phyloP scores from a whole-genome alignment of 2,888 invertebrate genomes.

The Melieria picta region DNA sequence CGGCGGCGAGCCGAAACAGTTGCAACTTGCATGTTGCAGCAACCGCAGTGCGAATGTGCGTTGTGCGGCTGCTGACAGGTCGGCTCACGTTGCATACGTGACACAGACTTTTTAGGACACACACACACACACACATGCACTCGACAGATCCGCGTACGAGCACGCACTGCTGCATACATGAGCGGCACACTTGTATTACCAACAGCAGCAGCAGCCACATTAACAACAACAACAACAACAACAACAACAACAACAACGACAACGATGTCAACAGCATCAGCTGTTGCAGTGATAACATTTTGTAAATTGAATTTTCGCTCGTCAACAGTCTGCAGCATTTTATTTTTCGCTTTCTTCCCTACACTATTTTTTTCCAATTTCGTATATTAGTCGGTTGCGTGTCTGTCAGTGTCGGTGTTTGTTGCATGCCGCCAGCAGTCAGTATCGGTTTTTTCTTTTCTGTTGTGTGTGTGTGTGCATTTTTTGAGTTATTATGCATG shows the following conservation, averaged over 20 bases:
- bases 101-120: too few relatives aligned
- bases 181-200: too few relatives aligned
- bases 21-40: too few relatives aligned
- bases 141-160: neutral
- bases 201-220: too few relatives aligned
- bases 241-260: too few relatives aligned
- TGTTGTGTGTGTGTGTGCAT: neutral
- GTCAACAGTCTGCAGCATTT: neutral
- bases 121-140: neutral
- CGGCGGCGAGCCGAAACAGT: too few relatives aligned
- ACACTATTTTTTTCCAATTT: neutral
- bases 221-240: too few relatives aligned
- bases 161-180: neutral
- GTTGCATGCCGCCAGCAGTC: neutral
- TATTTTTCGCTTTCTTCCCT: constrained; percentile 4
- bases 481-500: constrained; percentile 5
- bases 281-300: constrained; percentile 12
- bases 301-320: constrained; percentile 21
- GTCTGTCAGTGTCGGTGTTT: neutral
- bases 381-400: neutral
- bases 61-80: too few relatives aligned
- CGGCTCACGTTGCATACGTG: too few relatives aligned
- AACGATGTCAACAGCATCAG: neutral
- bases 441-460: neutral
- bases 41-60: too few relatives aligned